Evolutionary conservation across 1,140 invertebrate genomes (phyloP).

Genomic region (Lepidurus arcticus): DNA sequence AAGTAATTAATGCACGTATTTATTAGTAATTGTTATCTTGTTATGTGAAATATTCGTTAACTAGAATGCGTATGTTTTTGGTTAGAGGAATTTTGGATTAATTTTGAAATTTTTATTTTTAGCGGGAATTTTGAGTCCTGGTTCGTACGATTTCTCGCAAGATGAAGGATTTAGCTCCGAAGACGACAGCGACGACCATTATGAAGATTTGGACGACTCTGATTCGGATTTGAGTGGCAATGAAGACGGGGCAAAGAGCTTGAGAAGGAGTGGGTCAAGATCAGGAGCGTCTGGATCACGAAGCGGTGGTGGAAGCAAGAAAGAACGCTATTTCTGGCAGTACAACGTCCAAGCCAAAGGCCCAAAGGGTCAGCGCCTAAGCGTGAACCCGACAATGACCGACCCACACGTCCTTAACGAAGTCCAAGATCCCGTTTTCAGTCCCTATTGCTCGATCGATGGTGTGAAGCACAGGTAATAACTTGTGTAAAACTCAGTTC

Average conservation of each 20-base stretch:
- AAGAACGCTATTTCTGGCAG: conserved; percentile 93
- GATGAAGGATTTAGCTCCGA: conserved; percentile 72
- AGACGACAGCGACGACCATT: conserved; percentile 69
- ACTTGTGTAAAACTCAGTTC: not conserved
- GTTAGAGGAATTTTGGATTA: not conserved
- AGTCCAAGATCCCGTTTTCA: conserved; percentile 88
- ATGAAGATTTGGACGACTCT: conserved; percentile 61
- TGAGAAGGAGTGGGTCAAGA: conserved; percentile 62
- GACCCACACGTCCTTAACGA: conserved; percentile 89
- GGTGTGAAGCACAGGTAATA: conserved; percentile 78
- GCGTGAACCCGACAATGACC: conserved; percentile 71
- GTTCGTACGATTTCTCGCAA: conserved; percentile 70
- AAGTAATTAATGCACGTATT: too few species aligned
- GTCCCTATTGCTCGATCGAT: conserved; percentile 76
- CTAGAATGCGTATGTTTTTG: too few species aligned
- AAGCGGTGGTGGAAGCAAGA: conserved; percentile 49
- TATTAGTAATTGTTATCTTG: too few species aligned
- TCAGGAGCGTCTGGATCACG: conserved; percentile 44
- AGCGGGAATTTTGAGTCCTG: conserved; percentile 72
- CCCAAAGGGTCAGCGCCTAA: conserved; percentile 82
- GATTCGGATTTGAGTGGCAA: conserved; percentile 38
- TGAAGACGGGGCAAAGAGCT: conserved; percentile 45
- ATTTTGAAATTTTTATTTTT: conserved; percentile 36
- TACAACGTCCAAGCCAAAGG: conserved; percentile 98
- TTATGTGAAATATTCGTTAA: too few species aligned